Conservation (phyloP, 2,888 invertebrate genomes). For the Chalcosyrphus nemorum region DNA sequence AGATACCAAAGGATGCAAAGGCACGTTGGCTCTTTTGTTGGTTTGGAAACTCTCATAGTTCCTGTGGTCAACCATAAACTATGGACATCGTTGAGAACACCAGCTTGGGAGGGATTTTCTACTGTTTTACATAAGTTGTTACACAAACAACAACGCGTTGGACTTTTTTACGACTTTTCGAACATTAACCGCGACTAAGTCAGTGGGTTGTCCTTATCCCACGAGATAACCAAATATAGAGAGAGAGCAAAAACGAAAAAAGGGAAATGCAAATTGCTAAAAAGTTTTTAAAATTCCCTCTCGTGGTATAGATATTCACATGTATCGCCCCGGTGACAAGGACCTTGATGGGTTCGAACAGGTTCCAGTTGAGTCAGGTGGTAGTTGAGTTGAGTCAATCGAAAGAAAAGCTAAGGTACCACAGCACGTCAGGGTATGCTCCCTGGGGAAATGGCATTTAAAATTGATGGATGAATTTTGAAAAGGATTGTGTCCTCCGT, state of each 20-base stretch:
- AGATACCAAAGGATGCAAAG: constrained; percentile 25
- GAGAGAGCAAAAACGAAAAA: not conserved
- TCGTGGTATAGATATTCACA: not conserved
- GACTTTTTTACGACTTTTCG: constrained; percentile 30
- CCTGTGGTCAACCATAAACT: constrained; percentile 65
- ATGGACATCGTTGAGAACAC: constrained; percentile 30
- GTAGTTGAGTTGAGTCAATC: constrained; percentile 34
- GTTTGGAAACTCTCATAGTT: constrained; percentile 61
- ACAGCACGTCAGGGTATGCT: constrained; percentile 9
- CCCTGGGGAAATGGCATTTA: constrained; percentile 47
- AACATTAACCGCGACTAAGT: constrained; percentile 53
- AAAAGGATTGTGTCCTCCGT: constrained; percentile 50
- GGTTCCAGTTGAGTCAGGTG: constrained; percentile 14
- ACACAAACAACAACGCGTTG: constrained; percentile 47
- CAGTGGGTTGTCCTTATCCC: constrained; percentile 12
- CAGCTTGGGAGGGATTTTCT: constrained; percentile 29
- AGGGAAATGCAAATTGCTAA: constrained; percentile 30
- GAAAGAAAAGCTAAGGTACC: not conserved
- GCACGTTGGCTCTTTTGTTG: constrained; percentile 34
- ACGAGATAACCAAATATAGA: not conserved
- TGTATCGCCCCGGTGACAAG: constrained; percentile 25
- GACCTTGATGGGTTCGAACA: constrained; percentile 34
- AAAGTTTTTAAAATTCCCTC: constrained; percentile 51
- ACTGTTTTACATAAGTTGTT: constrained; percentile 63
- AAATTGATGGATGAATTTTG: constrained; percentile 66